Conservation (phyloP, 2,113 vertebrate genomes). For the Eudorcas thomsonii region DNA sequence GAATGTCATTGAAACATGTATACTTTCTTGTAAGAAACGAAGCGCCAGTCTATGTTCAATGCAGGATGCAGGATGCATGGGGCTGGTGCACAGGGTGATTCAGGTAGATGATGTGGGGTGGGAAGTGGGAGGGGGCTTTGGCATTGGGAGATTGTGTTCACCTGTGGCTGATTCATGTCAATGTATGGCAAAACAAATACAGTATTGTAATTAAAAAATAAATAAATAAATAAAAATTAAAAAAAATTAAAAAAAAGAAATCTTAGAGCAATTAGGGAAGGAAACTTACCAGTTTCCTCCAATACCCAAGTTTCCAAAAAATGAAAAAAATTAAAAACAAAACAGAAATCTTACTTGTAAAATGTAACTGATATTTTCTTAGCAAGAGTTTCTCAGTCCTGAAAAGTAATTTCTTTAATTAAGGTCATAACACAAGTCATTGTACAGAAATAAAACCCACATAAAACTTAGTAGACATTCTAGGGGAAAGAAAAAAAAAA, state of each 20-base stretch:
- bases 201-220: no score
- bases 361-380: neutral
- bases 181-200: no score
- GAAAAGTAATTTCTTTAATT: slow-evolving; percentile 17
- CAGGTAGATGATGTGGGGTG: no score
- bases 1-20: no score
- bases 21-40: no score
- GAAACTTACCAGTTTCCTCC: neutral
- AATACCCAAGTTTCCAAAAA: neutral
- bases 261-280: neutral
- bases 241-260: neutral
- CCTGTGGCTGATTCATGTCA: no score
- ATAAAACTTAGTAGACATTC: slow-evolving; percentile 43
- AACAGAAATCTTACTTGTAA: slow-evolving; percentile 10
- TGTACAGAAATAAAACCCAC: slow-evolving; percentile 32
- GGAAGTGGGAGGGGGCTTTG: no score
- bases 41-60: no score
- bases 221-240: no score
- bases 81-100: no score
- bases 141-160: no score
- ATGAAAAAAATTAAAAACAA: slow-evolving; percentile 10
- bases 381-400: neutral
- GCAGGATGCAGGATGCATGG: no score
- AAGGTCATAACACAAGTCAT: slow-evolving; percentile 19
- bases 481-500: slow-evolving; percentile 24